Percentiles rank a stretch among this genome's conserved stretches.
Evolutionary conservation across 2,797 vertebrate genomes (phyloP).

Genomic region (Acanthopagrus latus): DNA sequence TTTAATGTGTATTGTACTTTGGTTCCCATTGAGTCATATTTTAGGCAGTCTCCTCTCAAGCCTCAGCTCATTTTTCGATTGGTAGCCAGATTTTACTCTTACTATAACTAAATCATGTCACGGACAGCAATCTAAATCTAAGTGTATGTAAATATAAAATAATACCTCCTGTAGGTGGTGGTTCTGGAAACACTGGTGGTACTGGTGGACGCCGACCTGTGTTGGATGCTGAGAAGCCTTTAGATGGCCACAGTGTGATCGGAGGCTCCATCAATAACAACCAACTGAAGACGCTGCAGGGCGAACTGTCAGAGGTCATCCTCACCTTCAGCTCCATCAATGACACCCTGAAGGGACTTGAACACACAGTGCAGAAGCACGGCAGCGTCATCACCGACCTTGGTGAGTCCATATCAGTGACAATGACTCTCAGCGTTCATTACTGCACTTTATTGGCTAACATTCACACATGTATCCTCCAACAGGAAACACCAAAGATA

Average conservation of each 20-base stretch:
- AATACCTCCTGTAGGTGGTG: slow-evolving; percentile 34
- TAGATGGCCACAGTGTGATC: slow-evolving; percentile 92
- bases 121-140: too few relatives aligned
- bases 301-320: slow-evolving; percentile 88
- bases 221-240: slow-evolving; percentile 82
- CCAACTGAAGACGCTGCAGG: slow-evolving; percentile 90
- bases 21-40: too few relatives aligned
- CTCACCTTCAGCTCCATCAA: slow-evolving; percentile 92
- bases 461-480: background rate
- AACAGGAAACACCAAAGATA: slow-evolving; percentile 89
- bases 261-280: slow-evolving; percentile 85
- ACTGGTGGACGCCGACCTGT: slow-evolving; percentile 40
- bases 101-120: too few relatives aligned
- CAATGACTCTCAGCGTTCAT: accelerated
- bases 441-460: too few relatives aligned
- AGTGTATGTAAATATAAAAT: too few relatives aligned
- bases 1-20: too few relatives aligned
- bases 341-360: slow-evolving; percentile 90
- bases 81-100: too few relatives aligned
- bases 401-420: slow-evolving; percentile 56
- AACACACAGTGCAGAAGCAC: slow-evolving; percentile 90
- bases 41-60: too few relatives aligned
- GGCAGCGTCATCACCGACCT: slow-evolving; percentile 90
- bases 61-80: too few relatives aligned
- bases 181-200: slow-evolving; percentile 38